Conservation (phyloP, 2,888 invertebrate genomes). For the Argyresthia albistria region DNA sequence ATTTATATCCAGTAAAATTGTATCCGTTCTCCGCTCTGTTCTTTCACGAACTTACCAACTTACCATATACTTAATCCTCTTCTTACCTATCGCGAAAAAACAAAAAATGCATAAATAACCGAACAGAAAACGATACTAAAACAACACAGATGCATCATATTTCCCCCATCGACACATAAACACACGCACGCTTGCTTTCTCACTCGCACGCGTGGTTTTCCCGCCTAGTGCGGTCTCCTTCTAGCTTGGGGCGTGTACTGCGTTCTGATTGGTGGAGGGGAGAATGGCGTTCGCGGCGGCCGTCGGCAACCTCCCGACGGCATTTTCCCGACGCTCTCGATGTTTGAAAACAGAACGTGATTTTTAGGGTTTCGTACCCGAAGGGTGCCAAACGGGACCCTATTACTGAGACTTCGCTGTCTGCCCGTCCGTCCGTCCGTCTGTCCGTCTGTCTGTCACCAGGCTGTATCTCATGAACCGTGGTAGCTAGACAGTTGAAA, state of each 20-base stretch:
- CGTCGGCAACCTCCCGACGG: conserved; percentile 54
- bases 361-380: no score
- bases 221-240: conserved; percentile 30
- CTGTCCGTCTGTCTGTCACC: no score
- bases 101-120: conserved; percentile 51
- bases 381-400: no score
- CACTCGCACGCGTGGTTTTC: conserved; percentile 30
- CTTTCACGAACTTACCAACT: neutral
- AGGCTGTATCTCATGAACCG: no score
- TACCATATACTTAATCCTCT: conserved; percentile 34
- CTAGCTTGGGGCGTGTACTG: conserved; percentile 50
- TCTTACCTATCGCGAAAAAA: conserved; percentile 39
- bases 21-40: no score
- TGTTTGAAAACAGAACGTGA: conserved; percentile 41
- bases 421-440: no score
- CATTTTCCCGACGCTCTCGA: conserved; percentile 60
- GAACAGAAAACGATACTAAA: conserved; percentile 63
- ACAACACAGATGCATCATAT: conserved; percentile 68
- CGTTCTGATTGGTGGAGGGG: conserved; percentile 56
- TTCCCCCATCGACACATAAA: conserved; percentile 50
- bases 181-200: conserved; percentile 46
- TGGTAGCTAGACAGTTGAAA: no score
- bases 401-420: no score
- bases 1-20: no score
- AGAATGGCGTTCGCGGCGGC: conserved; percentile 38